Conservation (phyloP, 2,797 vertebrate genomes). For the Gephyroberyx darwinii region DNA sequence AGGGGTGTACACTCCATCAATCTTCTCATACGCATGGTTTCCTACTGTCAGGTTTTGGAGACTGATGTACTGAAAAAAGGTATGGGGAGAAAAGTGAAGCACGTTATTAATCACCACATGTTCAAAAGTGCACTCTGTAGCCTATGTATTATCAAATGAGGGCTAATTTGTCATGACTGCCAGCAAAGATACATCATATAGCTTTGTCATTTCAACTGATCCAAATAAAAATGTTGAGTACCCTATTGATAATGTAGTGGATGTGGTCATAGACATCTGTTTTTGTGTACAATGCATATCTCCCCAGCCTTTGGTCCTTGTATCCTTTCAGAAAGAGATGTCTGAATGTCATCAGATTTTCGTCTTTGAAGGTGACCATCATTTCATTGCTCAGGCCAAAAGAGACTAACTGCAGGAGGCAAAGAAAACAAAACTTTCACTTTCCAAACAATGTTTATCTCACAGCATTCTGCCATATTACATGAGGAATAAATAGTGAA, state of each 20-base stretch:
- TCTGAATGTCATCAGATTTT: constrained; percentile 91
- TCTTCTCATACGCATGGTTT: constrained; percentile 88
- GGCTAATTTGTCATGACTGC: background rate
- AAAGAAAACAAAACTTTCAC: background rate
- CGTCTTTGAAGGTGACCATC: constrained; percentile 95
- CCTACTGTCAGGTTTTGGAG: constrained; percentile 87
- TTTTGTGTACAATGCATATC: constrained; percentile 88
- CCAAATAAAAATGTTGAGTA: constrained; percentile 53
- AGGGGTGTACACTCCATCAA: constrained; percentile 73
- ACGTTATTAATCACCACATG: too few species aligned
- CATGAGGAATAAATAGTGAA: background rate
- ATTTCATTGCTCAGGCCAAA: constrained; percentile 97
- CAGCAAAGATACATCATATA: background rate
- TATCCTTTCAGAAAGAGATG: constrained; percentile 96
- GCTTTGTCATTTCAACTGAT: background rate
- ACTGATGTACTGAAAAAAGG: constrained; percentile 82
- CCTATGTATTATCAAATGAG: background rate
- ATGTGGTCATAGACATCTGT: constrained; percentile 89
- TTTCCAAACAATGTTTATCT: background rate
- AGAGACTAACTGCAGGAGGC: constrained; percentile 84
- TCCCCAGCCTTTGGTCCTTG: constrained; percentile 81
- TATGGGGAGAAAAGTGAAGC: background rate
- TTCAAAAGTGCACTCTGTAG: too few species aligned
- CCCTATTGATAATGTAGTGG: constrained; percentile 85
- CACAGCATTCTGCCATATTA: background rate